A percentile compares a stretch with the other conserved stretches of the same genome.
Evolutionary conservation across 2,113 vertebrate species (phyloP).

Genomic region (Anguilla rostrata): DNA sequence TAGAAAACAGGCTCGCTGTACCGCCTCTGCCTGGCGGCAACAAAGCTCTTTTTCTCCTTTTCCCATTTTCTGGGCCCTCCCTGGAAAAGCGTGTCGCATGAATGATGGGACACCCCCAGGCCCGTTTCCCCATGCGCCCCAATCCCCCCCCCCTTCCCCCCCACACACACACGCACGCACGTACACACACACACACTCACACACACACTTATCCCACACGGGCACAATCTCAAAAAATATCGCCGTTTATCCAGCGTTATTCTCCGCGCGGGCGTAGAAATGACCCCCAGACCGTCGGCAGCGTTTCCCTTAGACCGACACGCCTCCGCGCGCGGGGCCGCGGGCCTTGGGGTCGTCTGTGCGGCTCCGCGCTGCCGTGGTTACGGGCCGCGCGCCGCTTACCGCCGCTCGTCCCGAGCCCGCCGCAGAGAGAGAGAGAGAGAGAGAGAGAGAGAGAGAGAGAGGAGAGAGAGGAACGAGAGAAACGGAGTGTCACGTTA

Average conservation of each 20-base stretch:
- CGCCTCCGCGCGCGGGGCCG: slow-evolving; percentile 65
- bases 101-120: slow-evolving; percentile 68
- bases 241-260: slow-evolving; percentile 69
- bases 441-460: too few relatives aligned
- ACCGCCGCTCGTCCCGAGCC: not conserved
- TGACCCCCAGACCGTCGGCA: slow-evolving; percentile 72
- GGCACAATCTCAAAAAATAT: slow-evolving; percentile 69
- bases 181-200: too few relatives aligned
- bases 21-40: slow-evolving; percentile 67
- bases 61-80: slow-evolving; percentile 30
- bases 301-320: slow-evolving; percentile 70
- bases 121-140: slow-evolving; percentile 65
- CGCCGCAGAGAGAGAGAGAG: not conserved
- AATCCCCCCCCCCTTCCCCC: too few relatives aligned
- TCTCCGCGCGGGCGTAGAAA: slow-evolving; percentile 69
- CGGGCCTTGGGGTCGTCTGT: slow-evolving; percentile 64
- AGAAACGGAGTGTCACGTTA: too few relatives aligned
- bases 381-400: not conserved
- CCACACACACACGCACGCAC: too few relatives aligned
- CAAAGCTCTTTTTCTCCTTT: slow-evolving; percentile 53
- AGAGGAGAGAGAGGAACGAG: too few relatives aligned
- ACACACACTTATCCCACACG: slow-evolving; percentile 70
- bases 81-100: slow-evolving; percentile 64
- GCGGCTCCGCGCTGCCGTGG: not conserved
- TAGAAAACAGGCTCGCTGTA: slow-evolving; percentile 71